Base-by-base conservation (phyloP, 37 sponge, comb jelly and placozoan genomes). In the Axinella damicornis region DNA sequence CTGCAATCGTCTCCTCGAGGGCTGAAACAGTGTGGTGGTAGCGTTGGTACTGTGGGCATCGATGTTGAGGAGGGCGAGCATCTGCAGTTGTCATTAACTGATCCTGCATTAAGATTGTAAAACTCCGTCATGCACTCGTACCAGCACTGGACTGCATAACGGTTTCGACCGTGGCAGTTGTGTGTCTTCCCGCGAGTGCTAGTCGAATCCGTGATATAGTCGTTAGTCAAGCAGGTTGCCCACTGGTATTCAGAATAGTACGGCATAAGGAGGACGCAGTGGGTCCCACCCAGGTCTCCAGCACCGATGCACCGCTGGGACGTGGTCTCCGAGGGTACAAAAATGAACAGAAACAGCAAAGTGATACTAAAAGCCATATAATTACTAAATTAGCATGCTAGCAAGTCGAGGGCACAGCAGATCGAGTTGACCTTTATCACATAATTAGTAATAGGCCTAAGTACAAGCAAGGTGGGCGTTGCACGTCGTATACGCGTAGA, bases 161-260 rank as follows among this genome's bases (percentile, higher is more conserved):
- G 11, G 41, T 65, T 57, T 13, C 58, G 54, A 65, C 81, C 70
- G 2, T 36, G 14, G 9, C 46, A 46, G 46, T 46, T 12, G 66
- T 72, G 81, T n/a, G n/a, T n/a, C n/a, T n/a, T n/a, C n/a, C n/a
- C n/a, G 2, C 40, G 0, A 19, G 2, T 5, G 21, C 40, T 46
- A 2, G 52, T 37, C 27, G 73, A 12, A 70, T 62, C 73, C 39
- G 22, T 37, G 1, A 87, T 71, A 65, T 87, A 87, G 11, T 80
- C 81, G 22, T 87, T 67, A 1, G 88, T 81, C 65, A 87, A 32
- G 58, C 88, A 87, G 53, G 88, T 87, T 16, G 88, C 88, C 88
- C 88, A 87, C 65, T 87, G 88, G 34, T 71, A 71, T 34, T 55
- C 53, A 16, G 53, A 46, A 27, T 79, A 87, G 35, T 72, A 72